These are phyloP conservation scores for Auanema freiburgensis DNA, from an alignment of 2,888 invertebrate species.

Conservation along the genomic window DNA sequence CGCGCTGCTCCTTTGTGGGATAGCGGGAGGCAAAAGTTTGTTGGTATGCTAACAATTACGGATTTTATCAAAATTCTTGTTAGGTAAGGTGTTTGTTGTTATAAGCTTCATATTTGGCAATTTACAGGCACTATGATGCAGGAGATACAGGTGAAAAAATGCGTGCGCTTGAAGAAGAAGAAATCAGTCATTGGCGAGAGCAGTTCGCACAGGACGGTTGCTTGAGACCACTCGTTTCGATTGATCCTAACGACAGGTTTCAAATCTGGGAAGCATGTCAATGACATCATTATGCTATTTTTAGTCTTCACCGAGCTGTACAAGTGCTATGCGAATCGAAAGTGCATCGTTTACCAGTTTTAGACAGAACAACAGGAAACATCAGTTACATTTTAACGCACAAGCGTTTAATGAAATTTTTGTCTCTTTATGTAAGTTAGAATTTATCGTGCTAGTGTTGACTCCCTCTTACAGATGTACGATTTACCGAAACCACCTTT, in stretches of 20 bases:
- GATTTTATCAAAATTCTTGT: conserved; percentile 70
- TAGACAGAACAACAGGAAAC: conserved; percentile 68
- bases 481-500: conserved; percentile 62
- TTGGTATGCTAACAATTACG: conserved; percentile 75
- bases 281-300: conserved; percentile 16
- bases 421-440: conserved; percentile 67
- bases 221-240: conserved; percentile 66
- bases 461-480: conserved; percentile 50
- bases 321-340: conserved; percentile 65
- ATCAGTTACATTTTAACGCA: conserved; percentile 70
- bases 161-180: conserved; percentile 69
- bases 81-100: conserved; percentile 38
- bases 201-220: conserved; percentile 57
- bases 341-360: conserved; percentile 69
- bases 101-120: conserved; percentile 15
- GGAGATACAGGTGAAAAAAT: conserved; percentile 63
- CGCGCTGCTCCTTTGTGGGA: conserved; percentile 81
- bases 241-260: conserved; percentile 67
- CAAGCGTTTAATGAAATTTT: conserved; percentile 69
- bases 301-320: conserved; percentile 65
- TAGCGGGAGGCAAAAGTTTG: conserved; percentile 75
- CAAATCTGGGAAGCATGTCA: conserved; percentile 23
- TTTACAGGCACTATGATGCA: conserved; percentile 61
- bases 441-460: neutral
- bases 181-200: conserved; percentile 68